Conservation (phyloP, 1,140 invertebrate genomes). For the Drosophila lini region DNA sequence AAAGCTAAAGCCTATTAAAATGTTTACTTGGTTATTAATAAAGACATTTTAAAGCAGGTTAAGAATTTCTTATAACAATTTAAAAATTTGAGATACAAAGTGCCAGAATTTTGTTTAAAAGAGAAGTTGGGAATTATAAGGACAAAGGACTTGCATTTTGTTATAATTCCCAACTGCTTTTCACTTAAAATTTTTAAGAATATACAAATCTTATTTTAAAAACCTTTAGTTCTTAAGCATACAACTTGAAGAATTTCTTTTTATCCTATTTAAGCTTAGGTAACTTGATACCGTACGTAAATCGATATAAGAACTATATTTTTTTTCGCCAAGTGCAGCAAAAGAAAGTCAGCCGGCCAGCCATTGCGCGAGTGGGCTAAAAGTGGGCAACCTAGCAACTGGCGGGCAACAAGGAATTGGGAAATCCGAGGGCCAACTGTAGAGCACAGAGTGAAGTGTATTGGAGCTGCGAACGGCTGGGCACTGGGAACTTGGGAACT, state of each 20-base stretch:
- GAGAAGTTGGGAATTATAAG: background rate
- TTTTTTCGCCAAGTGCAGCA: slow-evolving; percentile 27
- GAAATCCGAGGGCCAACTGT: slow-evolving; percentile 32
- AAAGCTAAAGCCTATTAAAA: background rate
- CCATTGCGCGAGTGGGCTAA: slow-evolving; percentile 74
- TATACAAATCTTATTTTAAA: background rate
- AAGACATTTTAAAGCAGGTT: background rate
- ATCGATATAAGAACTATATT: background rate
- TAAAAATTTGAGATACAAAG: background rate
- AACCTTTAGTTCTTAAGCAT: background rate
- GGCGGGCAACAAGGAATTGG: slow-evolving; percentile 28
- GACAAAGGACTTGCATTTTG: background rate
- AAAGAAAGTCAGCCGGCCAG: slow-evolving; percentile 59
- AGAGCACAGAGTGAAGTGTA: background rate
- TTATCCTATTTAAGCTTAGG: background rate
- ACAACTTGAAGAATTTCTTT: background rate
- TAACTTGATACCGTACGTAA: background rate
- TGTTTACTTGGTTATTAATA: background rate
- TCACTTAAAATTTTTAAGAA: background rate
- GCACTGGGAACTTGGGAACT: slow-evolving; percentile 11
- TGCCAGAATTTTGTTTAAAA: background rate
- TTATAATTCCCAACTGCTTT: background rate
- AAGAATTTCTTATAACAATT: background rate
- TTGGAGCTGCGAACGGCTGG: slow-evolving; percentile 13
- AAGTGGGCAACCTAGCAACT: slow-evolving; percentile 61